A percentile compares a stretch with the other conserved stretches of the same genome.
Conservation (phyloP, 2,113 vertebrate genomes). For the Epinephelus cyanopodus region DNA sequence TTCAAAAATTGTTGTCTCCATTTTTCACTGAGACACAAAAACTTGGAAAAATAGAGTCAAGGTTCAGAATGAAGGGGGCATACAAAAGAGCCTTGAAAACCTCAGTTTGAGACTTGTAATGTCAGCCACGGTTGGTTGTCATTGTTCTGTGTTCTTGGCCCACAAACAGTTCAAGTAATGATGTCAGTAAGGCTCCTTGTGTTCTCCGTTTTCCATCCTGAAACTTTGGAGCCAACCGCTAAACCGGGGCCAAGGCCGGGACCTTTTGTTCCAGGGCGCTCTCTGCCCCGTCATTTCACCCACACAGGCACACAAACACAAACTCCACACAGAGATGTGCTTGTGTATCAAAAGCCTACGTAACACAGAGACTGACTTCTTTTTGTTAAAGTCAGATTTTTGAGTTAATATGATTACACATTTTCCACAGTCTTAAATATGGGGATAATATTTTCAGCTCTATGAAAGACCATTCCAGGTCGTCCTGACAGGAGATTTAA, state of each 20-base stretch:
- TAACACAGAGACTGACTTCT: neutral
- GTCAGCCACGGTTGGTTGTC: slow-evolving; percentile 6
- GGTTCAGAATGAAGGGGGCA: neutral
- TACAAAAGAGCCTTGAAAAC: slow-evolving; percentile 16
- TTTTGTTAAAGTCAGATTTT: slow-evolving; percentile 16
- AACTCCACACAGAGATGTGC: neutral
- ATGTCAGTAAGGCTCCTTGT: slow-evolving; percentile 47
- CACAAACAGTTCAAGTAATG: slow-evolving; percentile 10
- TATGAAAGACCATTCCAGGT: slow-evolving; percentile 41
- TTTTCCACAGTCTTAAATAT: slow-evolving; percentile 34
- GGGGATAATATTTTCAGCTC: slow-evolving; percentile 42
- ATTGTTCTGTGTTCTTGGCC: slow-evolving; percentile 61
- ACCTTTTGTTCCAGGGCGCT: slow-evolving; percentile 70
- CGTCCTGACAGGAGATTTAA: slow-evolving; percentile 44
- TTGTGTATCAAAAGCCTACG: neutral
- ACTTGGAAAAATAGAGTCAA: too few species aligned
- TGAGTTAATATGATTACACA: slow-evolving; percentile 34
- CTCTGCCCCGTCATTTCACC: slow-evolving; percentile 28
- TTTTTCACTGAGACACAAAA: too few species aligned
- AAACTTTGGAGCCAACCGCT: slow-evolving; percentile 11
- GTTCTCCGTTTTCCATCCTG: slow-evolving; percentile 14
- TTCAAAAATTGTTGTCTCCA: too few species aligned
- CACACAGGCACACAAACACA: slow-evolving; percentile 14
- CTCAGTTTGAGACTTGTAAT: slow-evolving; percentile 22
- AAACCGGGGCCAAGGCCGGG: slow-evolving; percentile 47